Percentiles rank a stretch among this genome's conserved stretches.
These are phyloP conservation scores for Tragelaphus oryx DNA, from an alignment of 2,797 vertebrate species.

Conservation along the genomic window DNA sequence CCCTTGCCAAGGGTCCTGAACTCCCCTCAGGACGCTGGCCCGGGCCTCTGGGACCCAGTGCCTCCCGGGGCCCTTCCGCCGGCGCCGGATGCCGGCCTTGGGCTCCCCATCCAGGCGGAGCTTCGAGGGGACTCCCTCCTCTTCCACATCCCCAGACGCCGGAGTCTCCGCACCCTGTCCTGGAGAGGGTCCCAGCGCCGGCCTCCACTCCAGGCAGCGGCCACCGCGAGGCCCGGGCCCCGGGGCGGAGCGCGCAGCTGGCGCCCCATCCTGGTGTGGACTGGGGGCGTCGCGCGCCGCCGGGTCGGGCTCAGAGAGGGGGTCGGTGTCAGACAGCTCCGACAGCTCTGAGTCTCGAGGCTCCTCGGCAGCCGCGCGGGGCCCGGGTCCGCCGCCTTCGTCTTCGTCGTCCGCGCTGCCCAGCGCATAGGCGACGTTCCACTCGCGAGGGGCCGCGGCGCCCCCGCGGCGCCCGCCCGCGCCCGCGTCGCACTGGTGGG, in stretches of 20 bases:
- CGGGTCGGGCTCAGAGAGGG: constrained; percentile 88
- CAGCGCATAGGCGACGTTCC: constrained; percentile 75
- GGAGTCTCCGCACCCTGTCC: background rate
- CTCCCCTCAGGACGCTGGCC: constrained; percentile 65
- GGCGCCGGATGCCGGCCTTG: background rate
- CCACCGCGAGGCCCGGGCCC: background rate
- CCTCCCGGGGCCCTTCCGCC: background rate
- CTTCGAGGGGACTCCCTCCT: background rate
- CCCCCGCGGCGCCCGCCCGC: constrained; percentile 61
- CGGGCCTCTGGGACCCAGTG: constrained; percentile 56
- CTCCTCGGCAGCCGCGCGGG: constrained; percentile 56
- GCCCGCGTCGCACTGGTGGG: constrained; percentile 92
- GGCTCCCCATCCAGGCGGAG: constrained; percentile 24
- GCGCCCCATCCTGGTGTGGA: constrained; percentile 67
- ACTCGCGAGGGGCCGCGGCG: constrained; percentile 66
- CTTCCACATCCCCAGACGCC: background rate
- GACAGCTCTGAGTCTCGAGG: constrained; percentile 90
- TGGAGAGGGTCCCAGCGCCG: background rate
- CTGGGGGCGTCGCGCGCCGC: constrained; percentile 70
- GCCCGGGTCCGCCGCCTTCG: background rate
- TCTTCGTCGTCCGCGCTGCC: constrained; percentile 47
- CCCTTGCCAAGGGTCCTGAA: constrained; percentile 43
- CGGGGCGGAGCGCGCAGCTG: constrained; percentile 48
- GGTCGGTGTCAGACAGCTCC: constrained; percentile 91
- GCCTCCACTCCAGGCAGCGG: constrained; percentile 44